Conservation (phyloP, 1,140 invertebrate genomes). For the Papilio machaon region DNA sequence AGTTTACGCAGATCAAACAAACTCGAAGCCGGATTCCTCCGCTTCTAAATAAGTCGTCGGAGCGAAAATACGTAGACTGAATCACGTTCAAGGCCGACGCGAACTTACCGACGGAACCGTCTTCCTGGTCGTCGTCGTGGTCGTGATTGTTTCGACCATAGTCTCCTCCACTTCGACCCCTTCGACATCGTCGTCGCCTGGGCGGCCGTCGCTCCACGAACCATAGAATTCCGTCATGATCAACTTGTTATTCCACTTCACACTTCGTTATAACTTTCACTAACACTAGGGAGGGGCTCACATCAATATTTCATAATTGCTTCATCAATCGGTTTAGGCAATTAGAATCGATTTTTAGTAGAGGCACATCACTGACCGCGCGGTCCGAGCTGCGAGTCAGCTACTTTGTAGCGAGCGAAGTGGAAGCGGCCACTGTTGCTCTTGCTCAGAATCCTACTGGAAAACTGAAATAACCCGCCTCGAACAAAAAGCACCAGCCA, state of each 20-base stretch:
- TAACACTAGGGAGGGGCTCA: slow-evolving; percentile 48
- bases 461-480: slow-evolving; percentile 80
- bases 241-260: slow-evolving; percentile 52
- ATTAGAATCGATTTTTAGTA: slow-evolving; percentile 23
- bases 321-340: not conserved
- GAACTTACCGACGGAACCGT: slow-evolving; percentile 59
- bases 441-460: slow-evolving; percentile 80
- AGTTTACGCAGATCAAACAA: slow-evolving; percentile 53
- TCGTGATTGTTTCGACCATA: slow-evolving; percentile 64
- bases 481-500: slow-evolving; percentile 81
- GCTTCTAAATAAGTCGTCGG: slow-evolving; percentile 60
- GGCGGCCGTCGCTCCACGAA: slow-evolving; percentile 62
- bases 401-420: slow-evolving; percentile 39
- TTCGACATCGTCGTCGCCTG: not conserved
- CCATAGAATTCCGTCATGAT: slow-evolving; percentile 77
- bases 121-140: slow-evolving; percentile 67
- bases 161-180: slow-evolving; percentile 4
- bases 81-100: slow-evolving; percentile 62
- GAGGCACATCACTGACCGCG: slow-evolving; percentile 40
- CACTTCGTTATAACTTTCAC: slow-evolving; percentile 57
- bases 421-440: slow-evolving; percentile 72
- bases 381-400: slow-evolving; percentile 39
- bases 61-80: slow-evolving; percentile 63
- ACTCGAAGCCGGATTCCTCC: slow-evolving; percentile 54
- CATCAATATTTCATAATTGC: slow-evolving; percentile 31